These are phyloP conservation scores for Scolopax mira DNA, from an alignment of 2,113 vertebrate genomes.

Conservation along the genomic window DNA sequence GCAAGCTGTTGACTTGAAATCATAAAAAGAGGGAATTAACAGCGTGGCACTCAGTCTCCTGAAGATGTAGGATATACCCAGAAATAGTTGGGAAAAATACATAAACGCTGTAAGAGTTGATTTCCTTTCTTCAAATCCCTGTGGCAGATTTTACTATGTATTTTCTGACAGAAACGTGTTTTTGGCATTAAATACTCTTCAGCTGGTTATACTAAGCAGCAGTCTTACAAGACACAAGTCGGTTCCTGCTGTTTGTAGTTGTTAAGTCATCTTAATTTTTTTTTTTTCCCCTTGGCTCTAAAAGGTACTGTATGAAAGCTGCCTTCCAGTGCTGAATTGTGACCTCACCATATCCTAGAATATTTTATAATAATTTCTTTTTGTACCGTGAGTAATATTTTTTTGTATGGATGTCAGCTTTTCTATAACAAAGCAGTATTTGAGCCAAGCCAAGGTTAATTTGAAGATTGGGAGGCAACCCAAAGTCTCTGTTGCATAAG, in stretches of 20 bases:
- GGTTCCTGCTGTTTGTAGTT: neutral
- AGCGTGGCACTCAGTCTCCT: rapidly evolving
- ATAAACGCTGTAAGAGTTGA: neutral
- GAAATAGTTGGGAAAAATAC: too few relatives aligned
- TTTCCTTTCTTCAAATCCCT: neutral
- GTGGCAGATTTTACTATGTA: rapidly evolving
- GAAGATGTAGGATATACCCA: too few relatives aligned
- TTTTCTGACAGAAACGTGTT: neutral
- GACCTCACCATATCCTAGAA: neutral
- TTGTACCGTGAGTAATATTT: neutral
- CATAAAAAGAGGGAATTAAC: rapidly evolving
- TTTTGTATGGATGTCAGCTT: neutral
- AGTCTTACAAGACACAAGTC: rapidly evolving
- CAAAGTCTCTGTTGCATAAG: conserved; percentile 3
- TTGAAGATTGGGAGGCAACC: conserved; percentile 2
- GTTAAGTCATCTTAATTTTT: neutral
- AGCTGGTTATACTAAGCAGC: neutral
- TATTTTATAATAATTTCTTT: neutral
- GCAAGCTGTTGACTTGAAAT: neutral
- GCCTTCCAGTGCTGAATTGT: neutral
- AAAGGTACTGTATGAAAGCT: neutral
- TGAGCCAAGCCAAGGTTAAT: conserved; percentile 1
- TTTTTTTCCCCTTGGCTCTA: rapidly evolving
- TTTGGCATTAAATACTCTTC: neutral
- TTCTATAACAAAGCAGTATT: neutral